Evolutionary conservation across 1,140 invertebrate species (phyloP).

Genomic region (Lerema accius): DNA sequence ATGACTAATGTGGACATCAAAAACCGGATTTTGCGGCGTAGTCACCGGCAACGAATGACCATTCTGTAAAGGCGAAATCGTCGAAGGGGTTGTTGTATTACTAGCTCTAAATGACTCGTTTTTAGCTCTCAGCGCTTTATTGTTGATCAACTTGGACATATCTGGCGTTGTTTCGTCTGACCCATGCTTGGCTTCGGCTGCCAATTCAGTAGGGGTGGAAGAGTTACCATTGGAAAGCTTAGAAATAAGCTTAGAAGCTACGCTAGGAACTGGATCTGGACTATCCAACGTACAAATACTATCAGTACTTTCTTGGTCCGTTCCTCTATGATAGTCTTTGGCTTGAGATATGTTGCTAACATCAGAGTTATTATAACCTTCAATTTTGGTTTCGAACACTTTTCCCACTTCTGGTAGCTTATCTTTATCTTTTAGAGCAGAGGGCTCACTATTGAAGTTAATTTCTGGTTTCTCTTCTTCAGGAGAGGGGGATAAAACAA

Average conservation of each 20-base stretch:
- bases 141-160: conserved; percentile 58
- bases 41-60: conserved; percentile 69
- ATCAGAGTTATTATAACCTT: conserved; percentile 59
- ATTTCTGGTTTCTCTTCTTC: conserved; percentile 44
- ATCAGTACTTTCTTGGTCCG: conserved; percentile 73
- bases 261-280: conserved; percentile 63
- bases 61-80: conserved; percentile 76
- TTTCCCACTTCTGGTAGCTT: conserved; percentile 55
- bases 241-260: conserved; percentile 69
- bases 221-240: conserved; percentile 77
- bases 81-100: conserved; percentile 75
- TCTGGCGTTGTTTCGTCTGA: conserved; percentile 65
- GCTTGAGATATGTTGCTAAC: conserved; percentile 53
- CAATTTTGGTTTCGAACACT: conserved; percentile 52
- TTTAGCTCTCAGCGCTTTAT: conserved; percentile 58
- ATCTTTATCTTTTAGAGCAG: conserved; percentile 50
- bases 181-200: conserved; percentile 38
- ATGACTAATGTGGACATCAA: conserved; percentile 74
- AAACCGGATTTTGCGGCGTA: conserved; percentile 70
- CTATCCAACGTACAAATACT: conserved; percentile 67
- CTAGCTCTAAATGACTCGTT: conserved; percentile 68
- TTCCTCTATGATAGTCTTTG: conserved; percentile 51
- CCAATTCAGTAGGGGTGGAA: conserved; percentile 66
- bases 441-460: conserved; percentile 58
- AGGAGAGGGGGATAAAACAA: conserved; percentile 59